Evolutionary conservation across 2,113 vertebrate genomes (phyloP).

Genomic region (Peromyscus leucopus): DNA sequence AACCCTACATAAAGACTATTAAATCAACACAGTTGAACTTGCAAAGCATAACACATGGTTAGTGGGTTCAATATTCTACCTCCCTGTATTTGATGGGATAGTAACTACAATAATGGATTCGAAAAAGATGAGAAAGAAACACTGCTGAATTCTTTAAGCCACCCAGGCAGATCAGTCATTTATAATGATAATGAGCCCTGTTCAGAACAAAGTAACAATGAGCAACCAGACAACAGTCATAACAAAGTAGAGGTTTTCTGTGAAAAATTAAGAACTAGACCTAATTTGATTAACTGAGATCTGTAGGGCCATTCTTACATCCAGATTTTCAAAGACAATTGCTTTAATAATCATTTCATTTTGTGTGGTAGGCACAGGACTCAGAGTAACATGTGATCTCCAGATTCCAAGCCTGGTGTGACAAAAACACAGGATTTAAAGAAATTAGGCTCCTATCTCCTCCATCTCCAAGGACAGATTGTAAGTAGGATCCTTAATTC

Average conservation of each 20-base stretch:
- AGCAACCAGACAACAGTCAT: neutral
- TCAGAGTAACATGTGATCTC: neutral
- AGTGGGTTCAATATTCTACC: neutral
- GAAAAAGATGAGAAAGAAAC: conserved; percentile 38
- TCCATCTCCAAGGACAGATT: neutral
- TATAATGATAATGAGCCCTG: neutral
- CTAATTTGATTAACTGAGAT: conserved; percentile 51
- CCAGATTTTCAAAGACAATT: conserved; percentile 34
- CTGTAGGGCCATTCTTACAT: neutral
- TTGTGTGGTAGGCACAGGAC: neutral
- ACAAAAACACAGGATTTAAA: conserved; percentile 4
- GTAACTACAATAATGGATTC: conserved; percentile 1
- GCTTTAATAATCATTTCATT: conserved; percentile 35
- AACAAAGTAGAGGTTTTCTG: neutral
- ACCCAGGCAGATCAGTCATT: neutral
- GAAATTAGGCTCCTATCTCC: neutral
- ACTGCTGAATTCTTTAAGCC: conserved; percentile 10
- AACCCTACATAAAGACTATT: neutral
- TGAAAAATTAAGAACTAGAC: neutral
- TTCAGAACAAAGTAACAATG: neutral
- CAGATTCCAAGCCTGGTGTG: conserved; percentile 5
- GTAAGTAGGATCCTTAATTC: neutral
- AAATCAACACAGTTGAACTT: conserved; percentile 63
- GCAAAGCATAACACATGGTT: neutral
- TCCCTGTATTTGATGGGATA: conserved; percentile 40